phyloP scores from a whole-genome alignment of 2,888 invertebrate genomes.

The Eupithecia vulgata region DNA sequence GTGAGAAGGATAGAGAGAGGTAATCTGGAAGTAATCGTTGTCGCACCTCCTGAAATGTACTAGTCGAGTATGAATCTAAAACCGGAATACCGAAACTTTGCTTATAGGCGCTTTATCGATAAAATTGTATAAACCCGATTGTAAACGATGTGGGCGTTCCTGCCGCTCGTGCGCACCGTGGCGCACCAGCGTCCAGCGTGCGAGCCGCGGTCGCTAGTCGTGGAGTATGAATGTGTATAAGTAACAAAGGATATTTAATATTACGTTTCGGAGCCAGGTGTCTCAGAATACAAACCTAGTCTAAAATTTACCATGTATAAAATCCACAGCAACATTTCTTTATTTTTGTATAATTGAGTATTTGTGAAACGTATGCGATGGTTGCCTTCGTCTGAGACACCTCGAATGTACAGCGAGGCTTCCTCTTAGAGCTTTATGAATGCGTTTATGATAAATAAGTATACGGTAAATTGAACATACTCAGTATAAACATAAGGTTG shows the following conservation, averaged over 20 bases:
- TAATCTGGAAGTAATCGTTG: slow-evolving; percentile 2
- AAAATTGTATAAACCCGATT: slow-evolving; percentile 31
- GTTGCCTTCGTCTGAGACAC: slow-evolving; percentile 4
- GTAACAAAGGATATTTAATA: slow-evolving; percentile 70
- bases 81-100: slow-evolving; percentile 56
- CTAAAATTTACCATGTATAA: neutral
- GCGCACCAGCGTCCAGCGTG: too few species aligned
- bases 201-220: too few species aligned
- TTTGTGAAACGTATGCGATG: neutral
- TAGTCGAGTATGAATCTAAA: slow-evolving; percentile 79
- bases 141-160: neutral
- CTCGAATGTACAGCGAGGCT: slow-evolving; percentile 76
- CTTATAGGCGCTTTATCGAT: slow-evolving; percentile 37
- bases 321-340: neutral
- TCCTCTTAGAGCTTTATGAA: slow-evolving; percentile 82
- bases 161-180: too few species aligned
- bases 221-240: slow-evolving; percentile 80
- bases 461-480: slow-evolving; percentile 81
- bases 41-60: slow-evolving; percentile 60
- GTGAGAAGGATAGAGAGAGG: neutral
- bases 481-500: slow-evolving; percentile 72
- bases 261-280: slow-evolving; percentile 35
- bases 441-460: slow-evolving; percentile 76
- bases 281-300: neutral
- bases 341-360: neutral